These are phyloP conservation scores for Cotesia chilonis DNA, from an alignment of 1,140 invertebrate genomes.

Conservation along the genomic window DNA sequence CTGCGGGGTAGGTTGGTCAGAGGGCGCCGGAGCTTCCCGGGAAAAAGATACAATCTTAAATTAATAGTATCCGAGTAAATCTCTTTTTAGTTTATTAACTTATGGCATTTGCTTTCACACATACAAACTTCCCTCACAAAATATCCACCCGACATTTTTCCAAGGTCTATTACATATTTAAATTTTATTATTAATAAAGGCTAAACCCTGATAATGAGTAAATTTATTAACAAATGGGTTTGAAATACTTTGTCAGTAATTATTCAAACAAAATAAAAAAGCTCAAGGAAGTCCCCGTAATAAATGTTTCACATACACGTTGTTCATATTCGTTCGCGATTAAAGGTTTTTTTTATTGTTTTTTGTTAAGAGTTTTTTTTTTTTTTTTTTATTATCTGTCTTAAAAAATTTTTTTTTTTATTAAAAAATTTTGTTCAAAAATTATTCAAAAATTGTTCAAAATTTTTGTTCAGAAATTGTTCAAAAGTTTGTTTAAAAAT, in stretches of 20 bases:
- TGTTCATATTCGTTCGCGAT: constrained; percentile 63
- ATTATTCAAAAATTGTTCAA: too few relatives aligned
- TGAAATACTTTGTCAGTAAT: too few relatives aligned
- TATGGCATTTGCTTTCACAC: constrained; percentile 64
- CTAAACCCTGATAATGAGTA: neutral
- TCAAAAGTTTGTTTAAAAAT: too few relatives aligned
- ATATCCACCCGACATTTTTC: constrained; percentile 32
- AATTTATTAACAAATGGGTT: too few relatives aligned
- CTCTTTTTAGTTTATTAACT: constrained; percentile 64
- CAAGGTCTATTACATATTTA: neutral
- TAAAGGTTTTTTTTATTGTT: constrained; percentile 33
- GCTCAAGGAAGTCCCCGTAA: constrained; percentile 45
- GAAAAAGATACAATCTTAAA: constrained; percentile 39
- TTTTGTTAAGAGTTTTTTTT: constrained; percentile 30
- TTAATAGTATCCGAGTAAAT: constrained; percentile 60
- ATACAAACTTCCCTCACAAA: constrained; percentile 57
- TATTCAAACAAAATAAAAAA: constrained; percentile 29
- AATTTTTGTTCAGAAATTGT: too few relatives aligned
- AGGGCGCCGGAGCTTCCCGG: constrained; percentile 43
- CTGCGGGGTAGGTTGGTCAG: too few relatives aligned
- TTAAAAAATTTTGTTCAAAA: neutral
- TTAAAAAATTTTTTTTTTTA: neutral
- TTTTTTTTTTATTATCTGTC: neutral
- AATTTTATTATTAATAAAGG: neutral
- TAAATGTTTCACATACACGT: constrained; percentile 59